Conservation (phyloP, 1,140 invertebrate genomes). For the Micrasema longulum region DNA sequence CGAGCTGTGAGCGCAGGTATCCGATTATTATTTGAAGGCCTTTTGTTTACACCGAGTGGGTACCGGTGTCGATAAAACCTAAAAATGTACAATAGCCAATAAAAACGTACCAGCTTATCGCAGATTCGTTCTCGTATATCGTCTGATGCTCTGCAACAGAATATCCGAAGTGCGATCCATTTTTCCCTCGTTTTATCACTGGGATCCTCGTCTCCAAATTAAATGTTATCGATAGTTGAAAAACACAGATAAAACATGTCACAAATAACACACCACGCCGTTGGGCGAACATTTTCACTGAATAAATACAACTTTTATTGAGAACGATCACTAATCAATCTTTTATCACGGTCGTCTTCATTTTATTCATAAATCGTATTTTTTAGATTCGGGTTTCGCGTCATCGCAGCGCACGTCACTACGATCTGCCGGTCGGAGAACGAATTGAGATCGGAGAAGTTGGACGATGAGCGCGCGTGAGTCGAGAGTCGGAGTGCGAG, state of each 20-base stretch:
- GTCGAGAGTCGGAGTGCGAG: too few relatives aligned
- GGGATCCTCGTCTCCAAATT: slow-evolving; percentile 89
- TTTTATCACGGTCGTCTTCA: too few relatives aligned
- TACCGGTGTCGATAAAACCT: background rate
- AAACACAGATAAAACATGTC: slow-evolving; percentile 5
- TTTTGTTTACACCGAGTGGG: slow-evolving; percentile 23
- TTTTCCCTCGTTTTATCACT: slow-evolving; percentile 79
- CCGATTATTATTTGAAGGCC: background rate
- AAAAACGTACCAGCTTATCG: slow-evolving; percentile 72
- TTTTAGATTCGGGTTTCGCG: too few relatives aligned
- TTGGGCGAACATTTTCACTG: slow-evolving; percentile 15
- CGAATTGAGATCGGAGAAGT: too few relatives aligned
- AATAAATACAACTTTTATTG: background rate
- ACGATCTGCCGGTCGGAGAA: background rate
- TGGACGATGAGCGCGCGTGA: too few relatives aligned
- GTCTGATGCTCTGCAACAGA: slow-evolving; percentile 87
- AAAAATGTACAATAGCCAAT: slow-evolving; percentile 3
- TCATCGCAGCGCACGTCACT: background rate
- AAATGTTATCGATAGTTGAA: slow-evolving; percentile 66
- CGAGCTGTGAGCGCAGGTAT: too few relatives aligned
- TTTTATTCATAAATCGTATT: too few relatives aligned
- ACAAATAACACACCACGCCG: slow-evolving; percentile 7
- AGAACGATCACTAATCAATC: too few relatives aligned
- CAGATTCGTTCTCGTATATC: slow-evolving; percentile 59
- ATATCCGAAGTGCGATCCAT: slow-evolving; percentile 88